phyloP scores from a whole-genome alignment of 2,113 vertebrate species.

The Bos javanicus region DNA sequence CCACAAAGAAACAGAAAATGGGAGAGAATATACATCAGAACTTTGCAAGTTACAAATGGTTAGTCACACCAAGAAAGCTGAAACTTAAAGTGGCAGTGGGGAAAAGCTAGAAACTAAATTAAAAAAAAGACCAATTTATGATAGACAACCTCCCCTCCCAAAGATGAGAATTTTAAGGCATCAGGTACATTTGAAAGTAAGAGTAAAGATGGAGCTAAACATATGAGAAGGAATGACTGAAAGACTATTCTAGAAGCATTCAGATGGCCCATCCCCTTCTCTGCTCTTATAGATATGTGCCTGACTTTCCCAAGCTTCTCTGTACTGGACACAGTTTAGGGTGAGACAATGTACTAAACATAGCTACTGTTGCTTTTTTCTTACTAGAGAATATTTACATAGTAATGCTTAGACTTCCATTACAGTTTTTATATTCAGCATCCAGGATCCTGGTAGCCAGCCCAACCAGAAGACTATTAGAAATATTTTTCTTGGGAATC shows the following conservation, averaged over 20 bases:
- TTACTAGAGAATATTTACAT: neutral
- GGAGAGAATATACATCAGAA: neutral
- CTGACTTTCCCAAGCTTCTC: neutral
- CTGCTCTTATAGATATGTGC: neutral
- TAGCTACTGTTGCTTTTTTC: neutral
- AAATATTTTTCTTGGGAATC: neutral
- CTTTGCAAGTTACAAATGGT: neutral
- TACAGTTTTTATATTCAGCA: neutral
- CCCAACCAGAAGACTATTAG: neutral
- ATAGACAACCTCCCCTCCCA: neutral
- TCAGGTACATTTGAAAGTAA: neutral
- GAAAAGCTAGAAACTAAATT: neutral
- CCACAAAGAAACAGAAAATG: neutral
- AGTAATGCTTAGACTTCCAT: neutral
- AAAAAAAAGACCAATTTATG: fast-evolving
- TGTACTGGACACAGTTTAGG: neutral
- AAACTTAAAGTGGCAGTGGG: neutral
- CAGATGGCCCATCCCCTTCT: neutral
- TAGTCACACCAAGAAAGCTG: neutral
- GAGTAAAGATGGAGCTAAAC: neutral
- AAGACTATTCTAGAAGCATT: neutral
- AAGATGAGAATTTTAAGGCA: neutral
- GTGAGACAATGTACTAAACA: neutral
- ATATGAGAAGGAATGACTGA: neutral
- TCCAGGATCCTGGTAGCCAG: neutral